These are phyloP conservation scores for Lycocerus yunnanus DNA, from an alignment of 2,888 invertebrate species.

Conservation along the genomic window DNA sequence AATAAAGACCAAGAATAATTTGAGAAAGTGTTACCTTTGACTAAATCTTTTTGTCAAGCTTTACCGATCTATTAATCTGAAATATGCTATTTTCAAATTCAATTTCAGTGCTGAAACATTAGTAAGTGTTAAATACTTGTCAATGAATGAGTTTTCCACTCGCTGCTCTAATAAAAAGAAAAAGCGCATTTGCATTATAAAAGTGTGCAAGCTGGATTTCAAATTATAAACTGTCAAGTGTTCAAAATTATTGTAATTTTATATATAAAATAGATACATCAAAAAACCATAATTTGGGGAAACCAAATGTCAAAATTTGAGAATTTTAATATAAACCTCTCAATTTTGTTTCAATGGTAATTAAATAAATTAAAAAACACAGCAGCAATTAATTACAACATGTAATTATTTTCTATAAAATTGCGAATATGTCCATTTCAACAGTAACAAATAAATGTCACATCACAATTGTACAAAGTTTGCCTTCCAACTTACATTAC, in stretches of 20 bases:
- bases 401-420: background rate
- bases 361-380: background rate
- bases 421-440: conserved; percentile 30
- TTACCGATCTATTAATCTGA: no score
- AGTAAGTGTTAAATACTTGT: no score
- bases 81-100: no score
- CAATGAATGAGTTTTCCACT: no score
- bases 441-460: conserved; percentile 43
- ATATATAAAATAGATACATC: background rate
- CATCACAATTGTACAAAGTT: conserved; percentile 1
- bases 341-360: conserved; percentile 32
- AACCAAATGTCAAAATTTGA: conserved; percentile 38
- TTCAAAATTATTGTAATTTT: background rate
- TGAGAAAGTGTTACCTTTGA: no score
- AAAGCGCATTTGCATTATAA: no score
- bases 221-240: background rate
- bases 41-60: no score
- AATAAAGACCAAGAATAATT: no score
- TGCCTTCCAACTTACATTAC: background rate
- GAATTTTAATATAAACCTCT: conserved; percentile 48
- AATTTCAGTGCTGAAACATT: no score
- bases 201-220: no score
- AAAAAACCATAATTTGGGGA: background rate
- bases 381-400: background rate
- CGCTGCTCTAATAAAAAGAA: no score